Conservation (phyloP, 1,140 invertebrate genomes). For the Teleopsis dalmanni region DNA sequence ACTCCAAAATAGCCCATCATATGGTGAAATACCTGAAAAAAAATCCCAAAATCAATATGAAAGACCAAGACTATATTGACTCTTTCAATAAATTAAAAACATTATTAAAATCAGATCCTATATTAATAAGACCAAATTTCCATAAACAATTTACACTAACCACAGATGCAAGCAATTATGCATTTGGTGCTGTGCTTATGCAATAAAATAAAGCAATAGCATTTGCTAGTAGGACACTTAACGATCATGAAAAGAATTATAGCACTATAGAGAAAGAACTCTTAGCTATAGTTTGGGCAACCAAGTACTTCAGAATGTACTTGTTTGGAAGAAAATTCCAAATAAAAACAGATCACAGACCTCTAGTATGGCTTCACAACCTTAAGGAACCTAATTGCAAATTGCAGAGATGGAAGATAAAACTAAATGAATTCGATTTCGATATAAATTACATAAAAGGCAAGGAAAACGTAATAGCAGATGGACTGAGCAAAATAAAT, state of each 20-base stretch:
- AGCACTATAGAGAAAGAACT: slow-evolving; percentile 42
- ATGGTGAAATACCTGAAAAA: slow-evolving; percentile 10
- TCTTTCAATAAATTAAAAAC: slow-evolving; percentile 10
- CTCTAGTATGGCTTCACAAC: slow-evolving; percentile 46
- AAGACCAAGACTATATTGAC: slow-evolving; percentile 1
- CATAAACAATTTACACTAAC: slow-evolving; percentile 16
- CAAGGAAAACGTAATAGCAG: slow-evolving; percentile 31
- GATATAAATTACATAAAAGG: slow-evolving; percentile 43
- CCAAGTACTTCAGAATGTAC: slow-evolving; percentile 46
- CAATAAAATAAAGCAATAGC: slow-evolving; percentile 32
- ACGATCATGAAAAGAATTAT: slow-evolving; percentile 42
- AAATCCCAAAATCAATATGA: slow-evolving; percentile 1
- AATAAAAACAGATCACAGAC: slow-evolving; percentile 42
- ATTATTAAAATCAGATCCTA: slow-evolving; percentile 3
- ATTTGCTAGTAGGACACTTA: slow-evolving; percentile 41
- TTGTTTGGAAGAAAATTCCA: slow-evolving; percentile 46
- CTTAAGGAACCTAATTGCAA: slow-evolving; percentile 43
- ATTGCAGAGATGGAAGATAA: slow-evolving; percentile 44
- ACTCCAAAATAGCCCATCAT: neutral
- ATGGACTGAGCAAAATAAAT: slow-evolving; percentile 16
- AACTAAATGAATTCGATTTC: slow-evolving; percentile 45
- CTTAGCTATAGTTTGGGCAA: slow-evolving; percentile 41
- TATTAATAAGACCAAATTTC: slow-evolving; percentile 4
- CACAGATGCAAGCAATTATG: slow-evolving; percentile 16
- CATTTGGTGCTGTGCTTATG: slow-evolving; percentile 26